Conservation (phyloP, 2,797 vertebrate genomes). For the Gobionotothen gibberifrons region DNA sequence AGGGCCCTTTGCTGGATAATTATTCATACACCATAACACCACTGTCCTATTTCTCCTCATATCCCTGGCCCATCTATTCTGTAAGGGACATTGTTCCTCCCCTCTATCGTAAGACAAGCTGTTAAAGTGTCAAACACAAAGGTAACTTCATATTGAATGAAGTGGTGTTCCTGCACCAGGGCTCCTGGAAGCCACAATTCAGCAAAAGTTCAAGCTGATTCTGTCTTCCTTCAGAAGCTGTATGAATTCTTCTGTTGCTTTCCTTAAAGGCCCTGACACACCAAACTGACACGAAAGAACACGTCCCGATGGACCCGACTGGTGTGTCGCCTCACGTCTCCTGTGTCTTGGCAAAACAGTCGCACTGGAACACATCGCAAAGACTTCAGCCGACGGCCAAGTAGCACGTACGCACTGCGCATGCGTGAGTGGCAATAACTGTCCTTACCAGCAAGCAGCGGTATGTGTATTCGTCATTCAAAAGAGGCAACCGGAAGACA, state of each 20-base stretch:
- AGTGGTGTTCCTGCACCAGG: neutral
- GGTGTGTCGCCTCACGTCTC: too few relatives aligned
- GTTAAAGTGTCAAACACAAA: slow-evolving; percentile 11
- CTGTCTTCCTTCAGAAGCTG: neutral
- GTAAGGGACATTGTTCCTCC: neutral
- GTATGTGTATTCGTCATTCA: too few relatives aligned
- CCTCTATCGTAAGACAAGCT: slow-evolving; percentile 7
- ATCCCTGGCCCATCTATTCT: neutral
- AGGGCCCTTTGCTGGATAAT: neutral
- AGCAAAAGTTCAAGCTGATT: neutral
- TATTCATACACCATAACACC: neutral
- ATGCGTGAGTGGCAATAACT: too few relatives aligned
- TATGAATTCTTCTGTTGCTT: neutral
- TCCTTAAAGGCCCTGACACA: too few relatives aligned
- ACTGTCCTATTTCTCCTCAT: slow-evolving; percentile 1
- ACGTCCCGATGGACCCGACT: too few relatives aligned
- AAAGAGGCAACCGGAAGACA: too few relatives aligned
- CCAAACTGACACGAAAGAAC: too few relatives aligned
- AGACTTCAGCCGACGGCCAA: too few relatives aligned
- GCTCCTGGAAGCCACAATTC: neutral
- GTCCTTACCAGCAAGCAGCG: too few relatives aligned
- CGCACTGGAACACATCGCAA: too few relatives aligned
- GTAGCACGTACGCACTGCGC: too few relatives aligned
- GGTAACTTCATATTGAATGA: neutral
- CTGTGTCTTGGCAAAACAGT: too few relatives aligned